These are phyloP conservation scores for Vanessa atalanta DNA, from an alignment of 1,140 invertebrate genomes.

Conservation along the genomic window DNA sequence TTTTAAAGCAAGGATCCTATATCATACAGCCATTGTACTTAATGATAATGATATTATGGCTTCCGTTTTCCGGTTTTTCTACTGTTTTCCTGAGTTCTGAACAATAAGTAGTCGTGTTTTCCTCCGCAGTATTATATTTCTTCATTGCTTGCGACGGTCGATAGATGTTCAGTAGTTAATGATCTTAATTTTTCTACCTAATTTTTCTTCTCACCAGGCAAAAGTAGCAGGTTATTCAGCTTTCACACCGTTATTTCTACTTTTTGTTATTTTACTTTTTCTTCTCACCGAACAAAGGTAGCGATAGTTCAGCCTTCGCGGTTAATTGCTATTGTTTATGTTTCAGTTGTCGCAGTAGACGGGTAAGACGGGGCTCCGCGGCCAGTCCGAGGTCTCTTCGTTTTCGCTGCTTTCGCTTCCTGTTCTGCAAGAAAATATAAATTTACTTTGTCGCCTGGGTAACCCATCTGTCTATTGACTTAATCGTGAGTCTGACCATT, in stretches of 20 bases:
- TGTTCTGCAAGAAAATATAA: conserved; percentile 70
- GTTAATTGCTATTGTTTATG: background rate
- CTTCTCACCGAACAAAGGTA: background rate
- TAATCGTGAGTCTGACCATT: too few species aligned
- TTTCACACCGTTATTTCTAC: background rate
- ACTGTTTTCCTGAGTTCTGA: background rate
- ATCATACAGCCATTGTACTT: conserved; percentile 10
- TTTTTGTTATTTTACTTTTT: background rate
- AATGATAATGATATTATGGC: conserved; percentile 6
- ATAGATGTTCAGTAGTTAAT: background rate
- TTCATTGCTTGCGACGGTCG: background rate
- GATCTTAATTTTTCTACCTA: conserved; percentile 1
- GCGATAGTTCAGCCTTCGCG: conserved; percentile 1
- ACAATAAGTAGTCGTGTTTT: too few species aligned
- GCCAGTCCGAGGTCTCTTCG: conserved; percentile 82
- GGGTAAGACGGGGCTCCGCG: conserved; percentile 82
- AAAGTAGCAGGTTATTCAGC: conserved; percentile 11
- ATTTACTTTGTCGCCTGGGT: too few species aligned
- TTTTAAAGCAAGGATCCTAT: background rate
- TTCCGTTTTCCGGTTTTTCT: background rate
- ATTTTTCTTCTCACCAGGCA: conserved; percentile 1
- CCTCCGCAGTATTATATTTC: background rate
- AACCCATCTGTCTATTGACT: too few species aligned
- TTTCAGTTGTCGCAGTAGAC: conserved; percentile 74
- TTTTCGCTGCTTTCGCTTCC: conserved; percentile 82